Base-by-base conservation (phyloP, 2,797 vertebrate species). In the Pangasius sanitwongsei region DNA sequence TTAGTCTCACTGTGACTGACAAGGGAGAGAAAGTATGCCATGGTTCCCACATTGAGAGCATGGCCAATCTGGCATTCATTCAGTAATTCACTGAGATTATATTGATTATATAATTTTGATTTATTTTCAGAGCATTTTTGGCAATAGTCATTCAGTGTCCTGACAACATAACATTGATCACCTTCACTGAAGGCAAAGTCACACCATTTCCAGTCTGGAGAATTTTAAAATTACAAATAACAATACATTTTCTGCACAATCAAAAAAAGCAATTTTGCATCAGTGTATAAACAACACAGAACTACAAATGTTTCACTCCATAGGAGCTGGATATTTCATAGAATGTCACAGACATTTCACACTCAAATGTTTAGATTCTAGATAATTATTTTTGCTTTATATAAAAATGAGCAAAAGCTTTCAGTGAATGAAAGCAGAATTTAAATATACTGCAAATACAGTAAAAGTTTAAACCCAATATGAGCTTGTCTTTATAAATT, bases 181-280 rank as follows among this genome's bases (percentile, higher is more conserved):
- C 81, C 81, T 83, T 83, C 59, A 83, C 48, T 83, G 34, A 83
- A 83, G 81, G 81, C 13, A 83, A 83, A 61, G 4, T 63, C 23
- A 13, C 31, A 57, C 61, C 25, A 57, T 37, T 82, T 82, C 80
- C 31, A 61, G 2, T 41, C 31, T 82, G 80, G 57, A 25, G 57
- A 83, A 63, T 25, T 61, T 96, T 3, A n/a, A n/a, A n/a, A n/a
- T 15, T 13, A 77, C 12, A 77, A 50, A 50, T 77, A 50, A 12
- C 41, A 25, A 3, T 28, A 1, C 72, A 75, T 28, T 50, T 50
- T 50, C 48, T 53, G 44, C 74, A 77, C 25, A 77, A 50, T 50
- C 25, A 50, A 77, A 50, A 77, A 77, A 12, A 1, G 9, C 7
- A 67, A 65, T 65, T 69, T 69, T 69, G 6, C 8, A 25, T 34